Evolutionary conservation across 2,113 vertebrate species (phyloP).

Genomic region (Osmerus eperlanus): DNA sequence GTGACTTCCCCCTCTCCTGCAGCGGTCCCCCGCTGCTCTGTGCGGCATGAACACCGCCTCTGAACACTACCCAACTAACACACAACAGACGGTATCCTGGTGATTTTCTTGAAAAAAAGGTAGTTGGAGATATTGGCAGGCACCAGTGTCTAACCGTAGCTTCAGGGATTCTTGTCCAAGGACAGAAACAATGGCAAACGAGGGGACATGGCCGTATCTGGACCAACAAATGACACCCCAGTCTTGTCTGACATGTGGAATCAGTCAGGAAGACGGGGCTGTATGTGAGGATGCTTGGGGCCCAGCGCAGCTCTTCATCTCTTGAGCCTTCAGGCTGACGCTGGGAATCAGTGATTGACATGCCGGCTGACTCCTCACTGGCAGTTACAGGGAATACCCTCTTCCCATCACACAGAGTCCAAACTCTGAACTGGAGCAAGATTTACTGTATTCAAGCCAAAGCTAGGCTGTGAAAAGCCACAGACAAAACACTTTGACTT

Average conservation of each 20-base stretch:
- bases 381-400: constrained; percentile 7
- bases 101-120: constrained; percentile 18
- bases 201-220: constrained; percentile 9
- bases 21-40: not conserved
- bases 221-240: constrained; percentile 24
- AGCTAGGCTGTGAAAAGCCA: not conserved
- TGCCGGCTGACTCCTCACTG: constrained; percentile 10
- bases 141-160: constrained; percentile 26
- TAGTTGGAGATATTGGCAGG: constrained; percentile 15
- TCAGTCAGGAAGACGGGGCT: not conserved
- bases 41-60: constrained; percentile 13
- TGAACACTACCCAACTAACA: constrained; percentile 2
- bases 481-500: not conserved
- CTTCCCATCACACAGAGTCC: constrained; percentile 2
- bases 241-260: constrained; percentile 18
- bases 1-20: not conserved
- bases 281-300: not conserved
- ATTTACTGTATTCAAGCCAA: not conserved
- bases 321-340: constrained; percentile 2
- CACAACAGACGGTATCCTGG: not conserved
- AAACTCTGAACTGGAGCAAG: not conserved
- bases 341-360: constrained; percentile 11
- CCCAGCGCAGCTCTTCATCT: constrained; percentile 11
- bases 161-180: constrained; percentile 24
- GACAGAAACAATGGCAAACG: constrained; percentile 24